These are phyloP conservation scores for Nymphicus hollandicus DNA, from an alignment of 2,113 vertebrate genomes.

Conservation along the genomic window DNA sequence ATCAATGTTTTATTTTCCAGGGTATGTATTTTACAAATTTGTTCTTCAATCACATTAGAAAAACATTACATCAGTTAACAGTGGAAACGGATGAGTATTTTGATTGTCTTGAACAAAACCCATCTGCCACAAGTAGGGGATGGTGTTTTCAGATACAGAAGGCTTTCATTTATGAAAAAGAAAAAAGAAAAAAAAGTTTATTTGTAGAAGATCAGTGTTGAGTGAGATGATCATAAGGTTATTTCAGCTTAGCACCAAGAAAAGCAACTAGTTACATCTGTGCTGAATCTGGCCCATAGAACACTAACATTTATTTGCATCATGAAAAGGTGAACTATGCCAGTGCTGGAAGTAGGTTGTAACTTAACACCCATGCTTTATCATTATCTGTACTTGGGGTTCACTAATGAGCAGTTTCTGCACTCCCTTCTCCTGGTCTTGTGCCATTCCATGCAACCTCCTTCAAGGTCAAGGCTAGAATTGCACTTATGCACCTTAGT, in stretches of 20 bases:
- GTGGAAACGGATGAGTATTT: background rate
- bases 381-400: background rate
- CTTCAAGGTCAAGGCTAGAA: background rate
- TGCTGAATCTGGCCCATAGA: background rate
- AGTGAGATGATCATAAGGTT: background rate
- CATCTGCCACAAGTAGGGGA: background rate
- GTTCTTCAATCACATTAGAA: background rate
- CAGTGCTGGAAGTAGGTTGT: background rate
- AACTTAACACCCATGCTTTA: rapidly evolving
- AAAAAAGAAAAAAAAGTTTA: background rate
- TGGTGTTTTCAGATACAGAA: background rate
- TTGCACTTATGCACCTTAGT: background rate
- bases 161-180: background rate
- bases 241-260: background rate
- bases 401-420: background rate
- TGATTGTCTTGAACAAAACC: background rate
- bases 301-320: background rate
- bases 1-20: background rate
- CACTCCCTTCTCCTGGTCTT: background rate
- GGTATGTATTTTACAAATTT: background rate
- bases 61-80: background rate
- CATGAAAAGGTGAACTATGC: background rate
- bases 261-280: background rate
- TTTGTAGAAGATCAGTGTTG: background rate
- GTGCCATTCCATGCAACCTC: background rate